Conservation (phyloP, 2,797 vertebrate genomes). For the Cyclura pinguis region DNA sequence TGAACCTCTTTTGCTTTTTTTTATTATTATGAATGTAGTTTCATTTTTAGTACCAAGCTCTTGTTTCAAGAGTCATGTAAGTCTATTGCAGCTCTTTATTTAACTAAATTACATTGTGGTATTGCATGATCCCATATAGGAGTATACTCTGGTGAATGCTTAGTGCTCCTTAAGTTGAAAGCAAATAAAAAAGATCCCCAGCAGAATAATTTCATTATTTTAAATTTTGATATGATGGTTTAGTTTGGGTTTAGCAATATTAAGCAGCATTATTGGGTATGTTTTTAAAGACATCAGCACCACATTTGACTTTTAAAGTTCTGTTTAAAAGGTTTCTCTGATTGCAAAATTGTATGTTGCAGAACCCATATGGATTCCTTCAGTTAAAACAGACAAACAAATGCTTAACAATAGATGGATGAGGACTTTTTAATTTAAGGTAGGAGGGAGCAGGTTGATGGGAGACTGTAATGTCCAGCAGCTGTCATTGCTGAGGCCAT, state of each 20-base stretch:
- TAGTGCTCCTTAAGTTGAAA: background rate
- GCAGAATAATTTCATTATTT: constrained; percentile 20
- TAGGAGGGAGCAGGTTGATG: background rate
- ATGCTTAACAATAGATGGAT: background rate
- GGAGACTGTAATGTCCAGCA: background rate
- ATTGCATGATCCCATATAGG: background rate
- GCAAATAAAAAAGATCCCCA: constrained; percentile 10
- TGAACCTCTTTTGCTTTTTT: background rate
- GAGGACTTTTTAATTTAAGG: background rate
- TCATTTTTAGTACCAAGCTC: background rate
- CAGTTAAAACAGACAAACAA: no score
- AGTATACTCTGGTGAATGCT: background rate
- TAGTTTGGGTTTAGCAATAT: constrained; percentile 20
- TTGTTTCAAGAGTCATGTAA: background rate
- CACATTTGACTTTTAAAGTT: background rate
- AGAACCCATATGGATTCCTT: background rate
- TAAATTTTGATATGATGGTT: constrained; percentile 2
- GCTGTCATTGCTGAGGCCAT: background rate
- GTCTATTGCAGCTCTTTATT: constrained; percentile 11
- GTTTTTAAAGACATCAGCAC: background rate
- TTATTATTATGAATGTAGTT: background rate
- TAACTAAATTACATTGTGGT: constrained; percentile 5
- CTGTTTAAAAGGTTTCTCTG: background rate
- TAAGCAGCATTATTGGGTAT: background rate
- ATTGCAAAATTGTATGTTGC: background rate